Conservation (phyloP, 2,888 invertebrate species). For the Nasonia oneida region DNA sequence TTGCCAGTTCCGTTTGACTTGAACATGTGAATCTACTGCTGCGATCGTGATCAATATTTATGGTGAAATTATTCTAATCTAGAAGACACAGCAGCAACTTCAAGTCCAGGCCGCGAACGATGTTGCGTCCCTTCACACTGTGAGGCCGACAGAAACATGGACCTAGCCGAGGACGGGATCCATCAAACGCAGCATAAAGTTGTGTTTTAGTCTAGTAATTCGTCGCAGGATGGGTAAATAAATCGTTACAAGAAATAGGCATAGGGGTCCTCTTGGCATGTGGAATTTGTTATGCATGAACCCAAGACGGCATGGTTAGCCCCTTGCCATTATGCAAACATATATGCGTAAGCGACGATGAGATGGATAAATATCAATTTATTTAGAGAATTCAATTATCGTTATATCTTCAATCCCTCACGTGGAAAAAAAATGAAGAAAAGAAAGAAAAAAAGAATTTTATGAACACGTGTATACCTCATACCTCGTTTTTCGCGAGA, state of each 20-base stretch:
- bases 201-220: constrained; percentile 67
- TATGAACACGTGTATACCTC: constrained; percentile 67
- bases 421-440: constrained; percentile 61
- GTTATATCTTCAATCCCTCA: constrained; percentile 67
- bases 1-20: neutral
- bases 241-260: constrained; percentile 62
- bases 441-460: constrained; percentile 61
- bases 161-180: constrained; percentile 43
- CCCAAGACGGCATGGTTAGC: constrained; percentile 77
- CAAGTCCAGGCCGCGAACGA: constrained; percentile 75
- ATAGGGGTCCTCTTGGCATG: constrained; percentile 78
- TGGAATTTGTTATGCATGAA: constrained; percentile 80
- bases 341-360: constrained; percentile 65
- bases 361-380: constrained; percentile 71
- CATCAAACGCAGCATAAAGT: constrained; percentile 59
- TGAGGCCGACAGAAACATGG: constrained; percentile 67
- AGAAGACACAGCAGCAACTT: constrained; percentile 78
- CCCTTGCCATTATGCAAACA: constrained; percentile 70
- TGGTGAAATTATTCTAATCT: constrained; percentile 59
- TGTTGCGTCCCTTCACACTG: constrained; percentile 76
- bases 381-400: constrained; percentile 75
- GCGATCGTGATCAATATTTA: neutral
- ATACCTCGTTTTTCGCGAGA: constrained; percentile 62
- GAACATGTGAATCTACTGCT: constrained; percentile 3
- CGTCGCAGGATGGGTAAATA: constrained; percentile 59